Percentiles rank a stretch among this genome's conserved stretches.
Evolutionary conservation across 30 jellyfish, hydroid and myxozoan genomes (phyloP).

Genomic region (Aurelia sp.): DNA sequence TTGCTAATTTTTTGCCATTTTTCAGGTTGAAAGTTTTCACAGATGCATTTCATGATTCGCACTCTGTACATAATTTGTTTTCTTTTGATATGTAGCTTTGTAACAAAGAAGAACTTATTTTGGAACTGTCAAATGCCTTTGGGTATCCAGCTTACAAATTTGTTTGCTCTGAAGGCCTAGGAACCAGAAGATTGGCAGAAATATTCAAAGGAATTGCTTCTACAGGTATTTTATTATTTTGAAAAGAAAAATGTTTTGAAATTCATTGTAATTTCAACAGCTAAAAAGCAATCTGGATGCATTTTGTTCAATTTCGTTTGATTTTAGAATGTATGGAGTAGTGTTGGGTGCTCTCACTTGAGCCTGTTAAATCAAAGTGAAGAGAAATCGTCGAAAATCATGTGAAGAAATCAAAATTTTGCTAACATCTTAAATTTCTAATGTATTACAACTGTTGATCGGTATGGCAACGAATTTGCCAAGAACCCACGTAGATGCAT

Average conservation of each 20-base stretch:
- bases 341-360: no score
- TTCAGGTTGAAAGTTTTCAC: background rate
- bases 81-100: slow-evolving; percentile 3
- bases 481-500: no score
- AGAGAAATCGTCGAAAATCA: no score
- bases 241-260: background rate
- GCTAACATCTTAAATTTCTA: no score
- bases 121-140: slow-evolving; percentile 56
- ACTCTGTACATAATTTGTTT: no score
- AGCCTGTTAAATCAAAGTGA: no score
- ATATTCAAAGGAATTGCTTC: slow-evolving; percentile 70
- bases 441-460: no score
- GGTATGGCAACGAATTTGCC: no score
- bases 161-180: slow-evolving; percentile 41
- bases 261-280: background rate
- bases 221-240: slow-evolving; percentile 29
- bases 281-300: no score
- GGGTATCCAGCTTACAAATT: slow-evolving; percentile 55
- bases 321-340: no score
- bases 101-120: slow-evolving; percentile 53
- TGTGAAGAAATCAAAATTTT: no score
- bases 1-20: background rate
- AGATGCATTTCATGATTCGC: background rate
- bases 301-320: background rate
- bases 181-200: slow-evolving; percentile 52